Conservation (phyloP, 2,888 invertebrate genomes). For the Hetaerina titia region DNA sequence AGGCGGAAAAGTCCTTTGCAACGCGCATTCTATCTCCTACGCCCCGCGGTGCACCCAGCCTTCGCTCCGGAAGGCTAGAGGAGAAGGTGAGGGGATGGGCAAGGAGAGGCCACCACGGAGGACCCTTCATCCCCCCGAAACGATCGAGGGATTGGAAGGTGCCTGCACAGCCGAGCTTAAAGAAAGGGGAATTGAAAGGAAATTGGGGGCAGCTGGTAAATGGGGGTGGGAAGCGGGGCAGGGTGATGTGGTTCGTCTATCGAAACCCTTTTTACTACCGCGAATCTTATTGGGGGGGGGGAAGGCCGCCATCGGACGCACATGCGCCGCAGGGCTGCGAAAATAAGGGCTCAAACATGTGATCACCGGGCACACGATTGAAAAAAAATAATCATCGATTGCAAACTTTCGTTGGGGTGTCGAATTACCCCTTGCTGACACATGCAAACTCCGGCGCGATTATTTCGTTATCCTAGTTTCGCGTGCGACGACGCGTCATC, state of each 20-base stretch:
- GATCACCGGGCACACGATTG: background rate
- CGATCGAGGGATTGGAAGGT: too few relatives aligned
- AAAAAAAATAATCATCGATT: background rate
- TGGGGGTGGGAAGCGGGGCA: too few relatives aligned
- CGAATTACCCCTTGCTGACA: background rate
- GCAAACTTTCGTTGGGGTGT: background rate
- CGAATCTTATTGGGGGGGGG: too few relatives aligned
- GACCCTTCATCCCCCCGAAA: too few relatives aligned
- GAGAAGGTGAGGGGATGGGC: background rate
- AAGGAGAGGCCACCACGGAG: too few relatives aligned
- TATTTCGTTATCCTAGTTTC: slow-evolving; percentile 15
- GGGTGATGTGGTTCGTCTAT: too few relatives aligned
- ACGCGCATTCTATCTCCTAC: slow-evolving; percentile 16
- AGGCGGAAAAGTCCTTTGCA: slow-evolving; percentile 61
- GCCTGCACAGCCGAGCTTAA: too few relatives aligned
- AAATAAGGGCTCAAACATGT: background rate
- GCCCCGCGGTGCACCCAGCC: slow-evolving; percentile 31
- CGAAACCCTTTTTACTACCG: too few relatives aligned
- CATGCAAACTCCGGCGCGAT: background rate
- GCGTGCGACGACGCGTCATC: background rate
- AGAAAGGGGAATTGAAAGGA: too few relatives aligned
- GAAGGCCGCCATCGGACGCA: too few relatives aligned
- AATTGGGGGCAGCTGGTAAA: too few relatives aligned
- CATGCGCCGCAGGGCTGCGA: background rate
- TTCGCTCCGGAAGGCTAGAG: background rate